Evolutionary conservation across 2,797 vertebrate genomes (phyloP).

Genomic region (Acanthornis magna): DNA sequence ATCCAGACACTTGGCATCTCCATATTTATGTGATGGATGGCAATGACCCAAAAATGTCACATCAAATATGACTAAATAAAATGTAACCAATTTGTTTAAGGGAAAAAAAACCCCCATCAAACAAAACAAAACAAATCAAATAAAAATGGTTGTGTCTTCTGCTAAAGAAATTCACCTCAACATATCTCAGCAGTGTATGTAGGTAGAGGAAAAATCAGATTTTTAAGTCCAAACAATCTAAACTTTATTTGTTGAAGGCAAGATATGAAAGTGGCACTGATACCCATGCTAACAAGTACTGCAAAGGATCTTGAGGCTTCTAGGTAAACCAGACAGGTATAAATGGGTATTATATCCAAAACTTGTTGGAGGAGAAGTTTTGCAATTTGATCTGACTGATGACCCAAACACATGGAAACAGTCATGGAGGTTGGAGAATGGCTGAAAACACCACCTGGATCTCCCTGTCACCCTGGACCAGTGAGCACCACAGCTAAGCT

Average conservation of each 20-base stretch:
- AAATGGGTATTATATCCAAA: not conserved
- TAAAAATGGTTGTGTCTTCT: not conserved
- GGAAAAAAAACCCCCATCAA: not conserved
- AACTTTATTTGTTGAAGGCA: not conserved
- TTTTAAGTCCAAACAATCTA: not conserved
- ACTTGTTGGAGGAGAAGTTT: not conserved
- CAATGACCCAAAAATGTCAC: not conserved
- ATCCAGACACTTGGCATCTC: not conserved
- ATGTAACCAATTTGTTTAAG: not conserved
- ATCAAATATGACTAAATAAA: not conserved
- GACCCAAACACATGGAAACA: not conserved
- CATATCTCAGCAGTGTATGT: not conserved
- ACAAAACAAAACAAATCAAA: not conserved
- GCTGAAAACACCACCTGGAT: not conserved
- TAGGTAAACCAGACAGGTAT: not conserved
- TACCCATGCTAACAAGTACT: not conserved
- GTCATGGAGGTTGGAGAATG: not conserved
- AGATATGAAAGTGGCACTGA: not conserved
- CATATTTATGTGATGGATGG: not conserved
- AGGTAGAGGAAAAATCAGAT: not conserved
- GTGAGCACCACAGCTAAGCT: not conserved
- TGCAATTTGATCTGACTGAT: not conserved
- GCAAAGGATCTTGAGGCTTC: not conserved
- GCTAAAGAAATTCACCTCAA: not conserved
- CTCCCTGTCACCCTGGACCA: not conserved